These are phyloP conservation scores for Ennomos erosarius DNA, from an alignment of 2,888 invertebrate species.

Conservation along the genomic window DNA sequence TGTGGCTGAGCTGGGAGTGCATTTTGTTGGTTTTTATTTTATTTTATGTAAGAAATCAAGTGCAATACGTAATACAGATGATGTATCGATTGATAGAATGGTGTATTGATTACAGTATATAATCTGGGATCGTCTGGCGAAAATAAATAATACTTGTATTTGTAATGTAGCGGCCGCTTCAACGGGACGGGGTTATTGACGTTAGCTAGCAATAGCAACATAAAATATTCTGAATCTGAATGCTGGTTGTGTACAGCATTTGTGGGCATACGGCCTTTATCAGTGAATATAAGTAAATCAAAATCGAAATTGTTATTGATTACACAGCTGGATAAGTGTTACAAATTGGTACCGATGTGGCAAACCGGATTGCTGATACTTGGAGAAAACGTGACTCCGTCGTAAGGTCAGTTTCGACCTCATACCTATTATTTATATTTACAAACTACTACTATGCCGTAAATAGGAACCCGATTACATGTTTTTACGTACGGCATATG, in stretches of 20 bases:
- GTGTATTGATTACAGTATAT: slow-evolving; percentile 2
- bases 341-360: slow-evolving; percentile 78
- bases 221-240: slow-evolving; percentile 63
- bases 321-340: slow-evolving; percentile 63
- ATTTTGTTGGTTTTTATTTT: slow-evolving; percentile 50
- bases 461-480: no score
- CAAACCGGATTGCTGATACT: slow-evolving; percentile 78
- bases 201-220: slow-evolving; percentile 57
- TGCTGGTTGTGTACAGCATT: slow-evolving; percentile 71
- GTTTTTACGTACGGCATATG: no score
- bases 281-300: slow-evolving; percentile 47
- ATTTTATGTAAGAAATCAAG: slow-evolving; percentile 60
- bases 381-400: slow-evolving; percentile 78
- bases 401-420: slow-evolving; percentile 77
- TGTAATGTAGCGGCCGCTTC: slow-evolving; percentile 49
- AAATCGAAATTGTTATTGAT: slow-evolving; percentile 61
- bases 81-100: slow-evolving; percentile 16
- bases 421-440: slow-evolving; percentile 10
- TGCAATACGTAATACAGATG: slow-evolving; percentile 37
- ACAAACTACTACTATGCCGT: neutral
- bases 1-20: slow-evolving; percentile 26
- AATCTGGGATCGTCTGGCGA: slow-evolving; percentile 5
- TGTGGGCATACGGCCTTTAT: slow-evolving; percentile 53
- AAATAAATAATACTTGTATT: slow-evolving; percentile 27
- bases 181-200: slow-evolving; percentile 75